These are phyloP conservation scores for Agrotis exclamationis DNA, from an alignment of 2,888 invertebrate species.

Conservation along the genomic window DNA sequence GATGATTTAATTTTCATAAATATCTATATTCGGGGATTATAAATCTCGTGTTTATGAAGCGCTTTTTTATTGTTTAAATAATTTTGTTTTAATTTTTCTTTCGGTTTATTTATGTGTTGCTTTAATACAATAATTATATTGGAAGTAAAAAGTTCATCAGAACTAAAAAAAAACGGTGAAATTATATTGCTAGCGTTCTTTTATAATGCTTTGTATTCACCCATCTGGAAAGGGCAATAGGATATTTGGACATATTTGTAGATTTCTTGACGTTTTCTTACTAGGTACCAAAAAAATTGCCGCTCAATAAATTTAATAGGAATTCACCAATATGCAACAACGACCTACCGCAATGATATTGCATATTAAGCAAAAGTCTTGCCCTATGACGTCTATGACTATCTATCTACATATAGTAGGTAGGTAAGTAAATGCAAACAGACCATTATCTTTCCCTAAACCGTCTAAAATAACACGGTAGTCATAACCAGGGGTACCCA, in stretches of 20 bases:
- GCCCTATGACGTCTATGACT: neutral
- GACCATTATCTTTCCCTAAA: slow-evolving; percentile 30
- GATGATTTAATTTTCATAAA: slow-evolving; percentile 86
- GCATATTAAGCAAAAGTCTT: neutral
- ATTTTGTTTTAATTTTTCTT: slow-evolving; percentile 37
- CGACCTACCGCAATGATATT: slow-evolving; percentile 3
- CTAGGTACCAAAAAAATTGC: neutral
- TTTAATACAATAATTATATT: too few species aligned
- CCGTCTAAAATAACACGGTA: slow-evolving; percentile 57
- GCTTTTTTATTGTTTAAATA: slow-evolving; percentile 47
- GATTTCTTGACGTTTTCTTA: neutral
- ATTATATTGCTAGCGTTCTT: too few species aligned
- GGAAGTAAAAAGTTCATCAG: neutral
- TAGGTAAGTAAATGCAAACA: neutral
- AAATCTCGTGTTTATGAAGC: slow-evolving; percentile 66
- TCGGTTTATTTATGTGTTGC: slow-evolving; percentile 18
- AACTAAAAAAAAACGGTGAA: neutral
- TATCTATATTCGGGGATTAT: slow-evolving; percentile 66
- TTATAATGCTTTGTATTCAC: too few species aligned
- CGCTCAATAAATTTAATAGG: too few species aligned
- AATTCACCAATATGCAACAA: neutral
- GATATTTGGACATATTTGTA: neutral
- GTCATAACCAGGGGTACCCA: slow-evolving; percentile 71
- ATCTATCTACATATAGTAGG: neutral
- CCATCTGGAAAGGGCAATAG: neutral